Percentiles rank a stretch among this genome's conserved stretches.
Conservation (phyloP, 2,797 vertebrate species). For the Chromobotia macracanthus region DNA sequence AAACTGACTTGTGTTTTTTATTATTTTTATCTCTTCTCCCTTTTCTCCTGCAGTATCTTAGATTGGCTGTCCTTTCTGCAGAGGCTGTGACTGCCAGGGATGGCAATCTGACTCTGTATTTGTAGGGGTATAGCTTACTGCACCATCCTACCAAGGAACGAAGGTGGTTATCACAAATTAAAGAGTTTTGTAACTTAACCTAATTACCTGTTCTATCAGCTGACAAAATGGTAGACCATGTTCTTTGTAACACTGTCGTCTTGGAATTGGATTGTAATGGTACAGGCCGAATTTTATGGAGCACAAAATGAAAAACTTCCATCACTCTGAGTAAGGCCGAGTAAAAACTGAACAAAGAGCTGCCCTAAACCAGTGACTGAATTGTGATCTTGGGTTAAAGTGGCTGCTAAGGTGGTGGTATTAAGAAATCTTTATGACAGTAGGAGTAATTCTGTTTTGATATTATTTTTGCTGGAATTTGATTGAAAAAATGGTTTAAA, state of each 20-base stretch:
- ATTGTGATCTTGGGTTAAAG: constrained; percentile 7
- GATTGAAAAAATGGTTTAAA: background rate
- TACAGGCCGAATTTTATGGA: constrained; percentile 18
- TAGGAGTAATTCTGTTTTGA: background rate
- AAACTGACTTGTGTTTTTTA: too few species aligned
- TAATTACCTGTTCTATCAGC: background rate
- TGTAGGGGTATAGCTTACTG: constrained; percentile 47
- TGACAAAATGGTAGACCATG: constrained; percentile 2
- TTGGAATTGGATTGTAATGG: constrained; percentile 27
- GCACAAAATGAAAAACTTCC: constrained; percentile 11
- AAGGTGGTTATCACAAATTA: constrained; percentile 27
- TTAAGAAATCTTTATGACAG: background rate
- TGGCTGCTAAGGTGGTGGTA: background rate
- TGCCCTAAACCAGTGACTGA: background rate
- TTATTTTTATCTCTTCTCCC: background rate
- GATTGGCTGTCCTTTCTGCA: constrained; percentile 39
- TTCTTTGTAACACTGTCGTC: constrained; percentile 31
- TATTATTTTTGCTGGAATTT: background rate
- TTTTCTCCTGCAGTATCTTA: constrained; percentile 29
- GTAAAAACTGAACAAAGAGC: background rate
- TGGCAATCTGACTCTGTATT: constrained; percentile 53
- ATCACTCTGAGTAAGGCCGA: background rate
- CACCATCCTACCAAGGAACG: constrained; percentile 32
- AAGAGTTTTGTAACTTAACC: constrained; percentile 51
- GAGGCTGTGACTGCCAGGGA: constrained; percentile 48